Evolutionary conservation across 2,113 vertebrate genomes (phyloP), one percentile per base, ranked within the genome.

Genomic region (Pao palembangensis): DNA sequence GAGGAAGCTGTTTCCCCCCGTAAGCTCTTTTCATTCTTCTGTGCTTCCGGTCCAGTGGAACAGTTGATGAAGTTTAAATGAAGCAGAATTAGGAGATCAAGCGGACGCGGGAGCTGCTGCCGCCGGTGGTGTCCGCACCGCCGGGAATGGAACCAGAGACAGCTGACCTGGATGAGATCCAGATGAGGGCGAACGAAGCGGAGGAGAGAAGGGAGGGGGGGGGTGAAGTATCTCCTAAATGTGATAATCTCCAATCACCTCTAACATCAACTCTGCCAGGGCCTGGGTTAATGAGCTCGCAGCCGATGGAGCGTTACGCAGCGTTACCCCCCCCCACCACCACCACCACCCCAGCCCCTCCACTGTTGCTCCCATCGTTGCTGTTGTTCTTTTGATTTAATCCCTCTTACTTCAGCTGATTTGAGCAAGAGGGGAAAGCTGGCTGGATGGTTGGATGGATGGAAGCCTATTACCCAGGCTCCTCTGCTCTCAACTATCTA

Each of bases 21-120:
- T 80, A 86, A 89, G 89, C 91, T 90, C 88, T 83, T 88, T 79
- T 80, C 84, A 91, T 91, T 92, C 90, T 94, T 92, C 87, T 91
- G 83, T 71, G 92, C 94, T 98, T 98, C 96, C 96, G 96, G 94
- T 96, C 96, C 94, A 95, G 91, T 98, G 94, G 92, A 96, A 96
- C 88, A 98, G 94, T 96, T 99, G 97, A 99, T 99, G 97, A 97
- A 95, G 96, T 98, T 98, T 98, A 98, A 99, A 97, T 99, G 95
- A 99, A 98, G 95, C 95, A 98, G 96, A 98, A 96, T 98, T 96
- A 95, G 95, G 92, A 94, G 93, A 94, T 95, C 92, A 95, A 93
- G 90, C 85, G 80, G 91, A 91, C 87, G 67, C 56, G 42, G 81
- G 88, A 41, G 89, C 34, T 8, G 34, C 87, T 15, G 71, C 90